Base-by-base conservation (phyloP, 2,113 vertebrate species). In the Rousettus leschenaultii region DNA sequence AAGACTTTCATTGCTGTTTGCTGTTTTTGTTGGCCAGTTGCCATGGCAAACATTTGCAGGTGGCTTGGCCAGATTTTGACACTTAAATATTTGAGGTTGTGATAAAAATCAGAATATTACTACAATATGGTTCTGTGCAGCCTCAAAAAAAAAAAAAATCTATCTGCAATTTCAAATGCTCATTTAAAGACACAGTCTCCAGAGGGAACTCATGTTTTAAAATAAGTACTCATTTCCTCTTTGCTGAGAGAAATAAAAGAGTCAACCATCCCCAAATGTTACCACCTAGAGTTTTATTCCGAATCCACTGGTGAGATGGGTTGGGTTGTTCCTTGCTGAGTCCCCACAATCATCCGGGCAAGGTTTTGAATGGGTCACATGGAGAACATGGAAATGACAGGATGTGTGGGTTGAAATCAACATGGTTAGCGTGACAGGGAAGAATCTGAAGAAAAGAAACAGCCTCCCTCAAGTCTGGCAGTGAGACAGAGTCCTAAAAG, bases 31-130 rank as follows among this genome's bases (percentile, higher is more conserved):
- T 99, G 99, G 99, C 98, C 74, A 89, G 95, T 95, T 96, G 98
- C 99, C 99, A 99, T 98, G 97, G 98, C 98, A 99, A 99, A 99
- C 98, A 99, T 98, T 98, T 98, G 99, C 98, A 99, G 99, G 99
- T 99, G 99, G 99, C 98, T 99, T 98, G 98, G 98, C 98, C 98
- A 98, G 98, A 99, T 98, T 98, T 98, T 99, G 98, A 99, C 98
- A 98, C 98, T 98, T 98, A 98, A 98, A 98, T 99, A 99, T 98
- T 99, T 99, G 98, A 98, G 98, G 98, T 98, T 98, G 98, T 98
- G 99, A 99, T 99, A 99, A 99, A 99, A 99, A 99, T 99, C 98
- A 98, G 98, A 99, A 98, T 99, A 99, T 98, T 98, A 98, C 98
- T 99, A 98, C 98, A 99, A 98, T 98, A 98, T 98, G 98, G 98